Conservation (phyloP, 2,888 invertebrate genomes). For the Acholoe squamosa region DNA sequence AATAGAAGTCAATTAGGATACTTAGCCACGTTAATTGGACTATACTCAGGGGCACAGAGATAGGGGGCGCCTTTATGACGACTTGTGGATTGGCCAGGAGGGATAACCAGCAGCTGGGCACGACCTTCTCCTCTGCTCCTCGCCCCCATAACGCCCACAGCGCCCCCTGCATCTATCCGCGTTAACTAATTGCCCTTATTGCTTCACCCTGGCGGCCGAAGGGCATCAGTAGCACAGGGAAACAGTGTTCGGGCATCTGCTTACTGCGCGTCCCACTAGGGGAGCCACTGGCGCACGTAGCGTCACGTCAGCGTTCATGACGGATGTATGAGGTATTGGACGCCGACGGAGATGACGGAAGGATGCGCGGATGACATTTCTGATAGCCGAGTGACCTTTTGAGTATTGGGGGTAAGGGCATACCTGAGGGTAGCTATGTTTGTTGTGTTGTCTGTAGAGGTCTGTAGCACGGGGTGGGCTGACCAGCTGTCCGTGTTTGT, state of each 20-base stretch:
- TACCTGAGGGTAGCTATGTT: not conserved
- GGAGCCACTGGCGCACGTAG: not conserved
- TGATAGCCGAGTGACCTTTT: not conserved
- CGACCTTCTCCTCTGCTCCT: not conserved
- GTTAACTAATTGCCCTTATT: slow-evolving; percentile 58
- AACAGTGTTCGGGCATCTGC: not conserved
- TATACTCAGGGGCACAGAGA: not conserved
- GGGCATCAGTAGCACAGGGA: not conserved
- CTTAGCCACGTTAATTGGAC: slow-evolving; percentile 52
- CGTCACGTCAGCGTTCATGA: slow-evolving; percentile 20
- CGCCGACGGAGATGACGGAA: not conserved
- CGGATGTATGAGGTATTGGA: not conserved
- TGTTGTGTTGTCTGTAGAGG: no score
- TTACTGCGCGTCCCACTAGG: not conserved
- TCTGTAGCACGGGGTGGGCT: no score
- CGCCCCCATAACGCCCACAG: not conserved
- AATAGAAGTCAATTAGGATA: slow-evolving; percentile 57
- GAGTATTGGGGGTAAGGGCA: slow-evolving; percentile 12
- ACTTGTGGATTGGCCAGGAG: not conserved
- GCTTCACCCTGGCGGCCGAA: slow-evolving; percentile 38
- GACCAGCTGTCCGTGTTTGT: no score
- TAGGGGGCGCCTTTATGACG: slow-evolving; percentile 45
- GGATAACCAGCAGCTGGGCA: slow-evolving; percentile 40
- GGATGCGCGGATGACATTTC: not conserved
- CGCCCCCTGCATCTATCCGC: slow-evolving; percentile 30